Percentiles rank a stretch among this genome's conserved stretches.
phyloP scores from a whole-genome alignment of 2,888 invertebrate species.

The Chalcis sispes region DNA sequence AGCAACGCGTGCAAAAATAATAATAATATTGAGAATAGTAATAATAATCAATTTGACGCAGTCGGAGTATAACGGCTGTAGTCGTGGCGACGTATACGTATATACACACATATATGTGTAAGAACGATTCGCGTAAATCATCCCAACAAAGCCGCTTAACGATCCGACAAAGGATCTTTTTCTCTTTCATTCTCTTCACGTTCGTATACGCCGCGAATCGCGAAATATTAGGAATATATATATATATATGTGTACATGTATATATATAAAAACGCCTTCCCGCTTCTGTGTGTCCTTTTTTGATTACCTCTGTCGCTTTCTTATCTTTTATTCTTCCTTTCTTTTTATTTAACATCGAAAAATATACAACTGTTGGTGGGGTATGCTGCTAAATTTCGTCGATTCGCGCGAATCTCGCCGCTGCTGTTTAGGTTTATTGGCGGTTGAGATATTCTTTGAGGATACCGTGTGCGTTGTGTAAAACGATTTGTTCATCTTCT shows the following conservation, averaged over 20 bases:
- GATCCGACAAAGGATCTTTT: constrained; percentile 72
- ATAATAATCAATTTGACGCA: constrained; percentile 71
- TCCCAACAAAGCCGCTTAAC: constrained; percentile 75
- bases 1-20: constrained; percentile 5
- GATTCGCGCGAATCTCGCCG: too few relatives aligned
- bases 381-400: too few relatives aligned
- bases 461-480: too few relatives aligned
- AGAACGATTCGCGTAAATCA: constrained; percentile 72
- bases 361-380: constrained; percentile 28
- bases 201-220: constrained; percentile 16
- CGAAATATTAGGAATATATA: constrained; percentile 43
- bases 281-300: constrained; percentile 18
- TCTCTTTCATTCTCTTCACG: constrained; percentile 1
- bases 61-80: too few relatives aligned
- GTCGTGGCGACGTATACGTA: too few relatives aligned
- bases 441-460: too few relatives aligned
- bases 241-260: background rate
- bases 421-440: too few relatives aligned
- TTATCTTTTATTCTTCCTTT: background rate
- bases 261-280: too few relatives aligned
- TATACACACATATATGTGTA: too few relatives aligned
- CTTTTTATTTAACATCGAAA: background rate
- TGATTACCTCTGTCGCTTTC: background rate
- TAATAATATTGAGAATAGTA: constrained; percentile 25
- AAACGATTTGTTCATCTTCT: too few relatives aligned